Base-by-base conservation (phyloP, 92 coral and sea anemone species). In the Galaxea fascicularis region DNA sequence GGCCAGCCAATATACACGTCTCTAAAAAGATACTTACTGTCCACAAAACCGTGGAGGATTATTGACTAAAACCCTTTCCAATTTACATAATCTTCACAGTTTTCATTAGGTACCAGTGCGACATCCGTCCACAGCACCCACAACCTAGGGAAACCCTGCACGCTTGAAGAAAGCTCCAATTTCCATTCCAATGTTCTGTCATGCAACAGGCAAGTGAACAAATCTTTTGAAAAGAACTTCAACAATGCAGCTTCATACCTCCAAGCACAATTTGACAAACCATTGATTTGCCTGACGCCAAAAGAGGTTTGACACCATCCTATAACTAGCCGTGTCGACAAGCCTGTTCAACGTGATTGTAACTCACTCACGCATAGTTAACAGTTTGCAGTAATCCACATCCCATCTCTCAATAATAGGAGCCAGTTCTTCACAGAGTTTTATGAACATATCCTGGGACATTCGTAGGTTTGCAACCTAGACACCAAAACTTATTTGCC, bases 1-100 rank as follows among this genome's bases (percentile, higher is more conserved):
- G 91, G 91, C 88, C 88, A 88, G 12, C 91, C 91, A 82, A 82
- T 69, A 77, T 57, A 67, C 17, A 82, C 73, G 47, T 88, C 87
- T 59, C 73, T 53, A 9, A 82, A 88, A 53, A 74, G 70, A 63
- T 82, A 82, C 56, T 88, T 78, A 27, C 84, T 68, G 85, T 82
- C 91, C 41, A 82, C 88, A 28, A 88, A 59, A 20, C 88, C 91
- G 62, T 88, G 88, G 0, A 88, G 29, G 18, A 74, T 74, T 17
- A 88, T 65, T 10, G 83, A 88, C 44, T 88, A 75, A 75, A 39
- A 56, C 0, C 49, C 21, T 74, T 82, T 82, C 39, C 91, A 41
- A 57, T 82, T 88, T 7, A 88, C 70, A 17, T 81, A 82, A 35
- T 82, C 84, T 39, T 68, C 88, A 30, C 65, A 35, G 56, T 76